Conservation (phyloP, 2,888 invertebrate species). For the Allolobophora icterica region DNA sequence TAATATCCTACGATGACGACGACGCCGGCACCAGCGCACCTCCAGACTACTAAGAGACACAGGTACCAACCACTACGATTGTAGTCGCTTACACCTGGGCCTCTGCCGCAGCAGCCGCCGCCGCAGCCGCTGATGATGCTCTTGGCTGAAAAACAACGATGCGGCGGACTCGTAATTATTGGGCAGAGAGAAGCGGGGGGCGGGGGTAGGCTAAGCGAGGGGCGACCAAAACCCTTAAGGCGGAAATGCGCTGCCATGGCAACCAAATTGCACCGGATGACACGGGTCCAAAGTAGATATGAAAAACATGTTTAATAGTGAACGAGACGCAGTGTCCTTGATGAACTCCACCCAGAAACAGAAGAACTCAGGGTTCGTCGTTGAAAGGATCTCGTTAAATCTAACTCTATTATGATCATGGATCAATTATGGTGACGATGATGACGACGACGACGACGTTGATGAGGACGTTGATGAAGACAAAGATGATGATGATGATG, state of each 20-base stretch:
- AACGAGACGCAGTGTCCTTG: not conserved
- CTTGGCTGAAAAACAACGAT: constrained; percentile 7
- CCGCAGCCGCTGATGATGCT: not conserved
- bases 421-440: constrained; percentile 18
- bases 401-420: not conserved
- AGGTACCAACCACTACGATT: not conserved
- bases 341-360: not conserved
- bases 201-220: not conserved
- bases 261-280: constrained; percentile 23
- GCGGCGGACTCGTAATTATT: not conserved
- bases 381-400: not conserved
- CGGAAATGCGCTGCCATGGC: constrained; percentile 12
- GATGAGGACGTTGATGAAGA: constrained; percentile 32
- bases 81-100: constrained; percentile 4
- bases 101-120: not conserved
- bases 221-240: not conserved
- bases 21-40: not conserved
- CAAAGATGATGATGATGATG: constrained; percentile 35
- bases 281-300: not conserved
- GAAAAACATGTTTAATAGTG: not conserved
- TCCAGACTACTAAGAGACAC: not conserved
- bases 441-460: constrained; percentile 25
- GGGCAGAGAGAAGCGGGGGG: not conserved
- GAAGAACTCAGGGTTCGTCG: not conserved
- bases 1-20: not conserved